phyloP scores from a whole-genome alignment of 2,888 invertebrate species.

The Arge pagana region DNA sequence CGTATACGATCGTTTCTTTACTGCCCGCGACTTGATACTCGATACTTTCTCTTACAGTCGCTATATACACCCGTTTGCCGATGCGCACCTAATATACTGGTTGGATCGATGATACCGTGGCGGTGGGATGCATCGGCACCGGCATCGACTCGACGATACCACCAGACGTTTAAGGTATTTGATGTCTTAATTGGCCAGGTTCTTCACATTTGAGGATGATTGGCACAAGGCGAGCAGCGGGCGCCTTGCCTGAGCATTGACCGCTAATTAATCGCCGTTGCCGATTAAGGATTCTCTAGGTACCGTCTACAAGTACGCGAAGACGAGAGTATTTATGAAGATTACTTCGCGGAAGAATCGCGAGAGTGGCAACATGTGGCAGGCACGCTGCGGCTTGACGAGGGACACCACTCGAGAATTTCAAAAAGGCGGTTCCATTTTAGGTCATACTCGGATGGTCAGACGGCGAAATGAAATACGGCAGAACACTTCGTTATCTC shows the following conservation, averaged over 20 bases:
- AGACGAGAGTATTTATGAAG: conserved; percentile 14
- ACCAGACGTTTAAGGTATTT: conserved; percentile 44
- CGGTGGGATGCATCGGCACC: conserved; percentile 3
- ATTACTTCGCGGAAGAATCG: conserved; percentile 14
- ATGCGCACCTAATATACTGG: background rate
- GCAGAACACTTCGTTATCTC: no score
- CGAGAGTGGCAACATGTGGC: conserved; percentile 20
- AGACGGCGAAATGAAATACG: no score
- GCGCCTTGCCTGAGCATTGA: background rate
- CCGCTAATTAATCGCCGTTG: conserved; percentile 22
- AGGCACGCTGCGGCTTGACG: conserved; percentile 3
- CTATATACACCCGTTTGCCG: background rate
- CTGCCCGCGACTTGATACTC: no score
- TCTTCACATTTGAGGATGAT: conserved; percentile 25
- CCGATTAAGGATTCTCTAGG: background rate
- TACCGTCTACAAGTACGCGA: background rate
- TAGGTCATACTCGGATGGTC: no score
- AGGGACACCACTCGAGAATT: no score
- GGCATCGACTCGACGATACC: background rate
- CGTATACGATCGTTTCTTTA: background rate
- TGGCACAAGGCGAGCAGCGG: conserved; percentile 3
- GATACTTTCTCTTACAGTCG: no score
- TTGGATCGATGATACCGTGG: no score
- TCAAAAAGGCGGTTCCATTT: no score
- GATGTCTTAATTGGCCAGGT: conserved; percentile 54